Evolutionary conservation across 2,797 vertebrate species (phyloP), one percentile per base, ranked within the genome.

Genomic region (Alfaro cultratus): DNA sequence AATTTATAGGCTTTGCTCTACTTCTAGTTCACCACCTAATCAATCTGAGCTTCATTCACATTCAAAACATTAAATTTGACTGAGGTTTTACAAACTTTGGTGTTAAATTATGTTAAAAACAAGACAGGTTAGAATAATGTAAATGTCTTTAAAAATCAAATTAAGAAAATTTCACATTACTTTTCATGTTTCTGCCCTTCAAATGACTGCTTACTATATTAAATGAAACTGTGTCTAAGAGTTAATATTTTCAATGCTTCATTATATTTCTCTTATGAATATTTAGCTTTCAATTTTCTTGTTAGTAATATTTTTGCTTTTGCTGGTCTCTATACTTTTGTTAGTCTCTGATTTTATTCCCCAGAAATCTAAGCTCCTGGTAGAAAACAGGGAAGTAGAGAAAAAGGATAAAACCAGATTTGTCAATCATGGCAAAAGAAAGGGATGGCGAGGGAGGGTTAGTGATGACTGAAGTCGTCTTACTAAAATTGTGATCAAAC

Each of bases 401-500:
- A 53, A 49, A 78, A 82, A 87, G 87, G 85, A 90, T 76, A 83
- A 85, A 80, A 87, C 76, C 71, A 68, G 49, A 75, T 84, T 74
- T 74, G 87, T 90, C 86, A 68, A 86, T 89, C 83, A 82, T n/a
- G 80, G 57, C 57, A 73, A 77, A 86, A 83, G 49, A 26, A 74
- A 80, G 57, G 72, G 84, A 77, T 68, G 75, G 82, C 45, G 39
- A 75, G n/a, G 75, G 80, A 73, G 80, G 46, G 68, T 74, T n/a
- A 57, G 9, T 57, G 12, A 29, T 57, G n/a, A 57, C 29, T 57
- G 55, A 57, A 57, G 55, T n/a, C 55, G 86, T 81, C 51, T 86
- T 80, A 85, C 85, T 86, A 79, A 76, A 85, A 83, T 60, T 1
- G 76, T 51, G 76, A 83, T 72, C 26, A 51, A 39, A 77, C n/a